Conservation (phyloP, 2,888 invertebrate genomes). For the Platynereis dumerilii region DNA sequence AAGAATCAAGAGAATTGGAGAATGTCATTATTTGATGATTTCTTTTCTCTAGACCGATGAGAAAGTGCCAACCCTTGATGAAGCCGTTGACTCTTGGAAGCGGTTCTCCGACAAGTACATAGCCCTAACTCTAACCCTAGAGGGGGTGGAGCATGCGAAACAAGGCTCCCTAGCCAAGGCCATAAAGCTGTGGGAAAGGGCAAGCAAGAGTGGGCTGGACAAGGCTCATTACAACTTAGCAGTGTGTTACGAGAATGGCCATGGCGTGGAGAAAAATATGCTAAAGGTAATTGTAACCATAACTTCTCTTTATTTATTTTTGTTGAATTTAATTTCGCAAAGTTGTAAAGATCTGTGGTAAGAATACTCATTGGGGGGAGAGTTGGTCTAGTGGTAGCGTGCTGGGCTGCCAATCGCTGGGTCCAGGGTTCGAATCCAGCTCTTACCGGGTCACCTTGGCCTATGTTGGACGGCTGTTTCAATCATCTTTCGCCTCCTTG, state of each 20-base stretch:
- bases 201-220: conserved; percentile 13
- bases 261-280: conserved; percentile 19
- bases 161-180: conserved; percentile 18
- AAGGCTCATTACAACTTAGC: conserved; percentile 27
- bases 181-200: conserved; percentile 20
- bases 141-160: background rate
- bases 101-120: background rate
- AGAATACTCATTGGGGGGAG: no score
- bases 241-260: conserved; percentile 28
- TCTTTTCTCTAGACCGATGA: background rate
- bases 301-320: background rate
- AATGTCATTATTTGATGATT: no score
- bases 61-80: background rate
- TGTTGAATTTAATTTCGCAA: background rate
- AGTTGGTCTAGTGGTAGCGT: no score
- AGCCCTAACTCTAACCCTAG: background rate
- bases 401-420: no score
- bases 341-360: background rate
- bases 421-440: no score
- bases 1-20: no score
- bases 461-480: no score
- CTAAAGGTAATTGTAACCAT: conserved; percentile 15
- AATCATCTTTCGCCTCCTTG: no score
- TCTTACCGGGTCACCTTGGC: no score
- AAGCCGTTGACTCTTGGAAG: background rate